Evolutionary conservation across 2,888 invertebrate genomes (phyloP), one percentile per base, ranked within the genome.

Genomic region (Nymphalis c-album): DNA sequence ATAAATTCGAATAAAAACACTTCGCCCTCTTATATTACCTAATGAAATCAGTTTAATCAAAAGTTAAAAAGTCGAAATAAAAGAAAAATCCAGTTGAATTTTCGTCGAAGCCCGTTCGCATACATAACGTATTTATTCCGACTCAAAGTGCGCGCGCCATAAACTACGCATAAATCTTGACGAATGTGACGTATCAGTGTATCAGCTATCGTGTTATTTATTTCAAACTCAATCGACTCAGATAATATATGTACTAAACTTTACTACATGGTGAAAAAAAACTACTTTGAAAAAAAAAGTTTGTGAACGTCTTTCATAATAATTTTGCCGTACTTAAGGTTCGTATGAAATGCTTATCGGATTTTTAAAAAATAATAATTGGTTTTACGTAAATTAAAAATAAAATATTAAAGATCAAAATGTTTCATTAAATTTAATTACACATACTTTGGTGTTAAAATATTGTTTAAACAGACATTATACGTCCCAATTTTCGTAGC

Each of bases 141-240:
- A 50, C 64, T 60, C 48, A 53, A 53, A 26, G 40, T 31, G 31
- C 60, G 50, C 58, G 48, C 17, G 51, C 57, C 60, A 64, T 64
- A 60, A 64, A 64, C 50, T 51, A 59, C 50, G 31, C 51, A 64
- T 64, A 64, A 64, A 64, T 64, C 64, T 64, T 64, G 51, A 64
- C 51, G 46, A 64, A 64, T 60, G 64, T 64, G 64, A 64, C 59
- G 59, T 18, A 60, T 57, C 57, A 64, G 63, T 18, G 48, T 57
- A 48, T 48, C 58, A 22, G 58, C 40, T 48, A 64, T 64, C 18
- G 18, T n/a, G 57, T 64, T 64, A 64, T 64, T 64, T 64, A 58
- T 58, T 35, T 64, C 48, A 17, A 45, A 48, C 48, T 55, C 57
- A 58, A 58, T 48, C 45, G 63, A 64, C 57, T 57, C n/a, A 7